Evolutionary conservation across 1,140 invertebrate genomes (phyloP).

Genomic region (Bathynomus jamesi): DNA sequence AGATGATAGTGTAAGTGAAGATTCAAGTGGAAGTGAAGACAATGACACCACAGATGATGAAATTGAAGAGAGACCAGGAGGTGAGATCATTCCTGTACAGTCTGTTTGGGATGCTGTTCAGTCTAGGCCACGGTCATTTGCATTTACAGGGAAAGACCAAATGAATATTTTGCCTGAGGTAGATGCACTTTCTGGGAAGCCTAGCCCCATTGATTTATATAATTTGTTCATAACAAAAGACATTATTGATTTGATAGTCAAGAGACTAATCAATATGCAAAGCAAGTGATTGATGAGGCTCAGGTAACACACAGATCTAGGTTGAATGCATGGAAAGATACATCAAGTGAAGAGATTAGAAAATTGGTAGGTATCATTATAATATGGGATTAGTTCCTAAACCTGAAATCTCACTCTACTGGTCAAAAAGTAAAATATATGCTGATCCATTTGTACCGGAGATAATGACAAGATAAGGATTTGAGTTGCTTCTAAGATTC

Average conservation of each 20-base stretch:
- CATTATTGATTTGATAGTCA: constrained; percentile 7
- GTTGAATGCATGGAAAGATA: constrained; percentile 12
- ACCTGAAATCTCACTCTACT: too few species aligned
- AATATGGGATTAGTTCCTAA: constrained; percentile 16
- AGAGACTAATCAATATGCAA: constrained; percentile 16
- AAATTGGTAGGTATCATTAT: constrained; percentile 12
- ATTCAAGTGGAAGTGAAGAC: too few species aligned
- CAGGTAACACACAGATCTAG: constrained; percentile 7
- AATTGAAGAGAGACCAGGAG: too few species aligned
- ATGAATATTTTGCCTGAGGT: background rate
- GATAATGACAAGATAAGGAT: constrained; percentile 11
- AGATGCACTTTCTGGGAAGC: background rate
- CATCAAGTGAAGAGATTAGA: constrained; percentile 1
- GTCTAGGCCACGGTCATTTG: background rate
- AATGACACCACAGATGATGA: too few species aligned
- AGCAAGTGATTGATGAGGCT: constrained; percentile 9
- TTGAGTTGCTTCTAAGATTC: constrained; percentile 12
- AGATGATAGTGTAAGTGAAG: too few species aligned
- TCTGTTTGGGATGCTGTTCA: background rate
- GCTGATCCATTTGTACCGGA: too few species aligned
- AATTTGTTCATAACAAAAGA: constrained; percentile 18
- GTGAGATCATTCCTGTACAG: too few species aligned
- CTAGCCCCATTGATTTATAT: constrained; percentile 9
- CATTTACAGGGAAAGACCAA: background rate
- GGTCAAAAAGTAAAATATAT: too few species aligned